phyloP scores from a whole-genome alignment of 2,888 invertebrate genomes.

The Galeruca laticollis region DNA sequence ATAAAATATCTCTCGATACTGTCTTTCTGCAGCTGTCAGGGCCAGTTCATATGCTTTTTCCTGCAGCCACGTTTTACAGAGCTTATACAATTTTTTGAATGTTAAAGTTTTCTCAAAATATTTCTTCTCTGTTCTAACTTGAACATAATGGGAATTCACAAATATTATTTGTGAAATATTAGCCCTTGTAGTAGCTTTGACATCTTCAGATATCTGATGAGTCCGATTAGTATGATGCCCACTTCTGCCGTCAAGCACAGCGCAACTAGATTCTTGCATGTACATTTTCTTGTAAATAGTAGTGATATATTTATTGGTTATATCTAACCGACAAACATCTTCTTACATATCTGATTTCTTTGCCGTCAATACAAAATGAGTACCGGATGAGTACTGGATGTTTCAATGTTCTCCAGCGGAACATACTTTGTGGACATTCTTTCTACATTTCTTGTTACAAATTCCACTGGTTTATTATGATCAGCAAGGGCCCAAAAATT shows the following conservation, averaged over 20 bases:
- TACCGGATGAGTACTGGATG: constrained; percentile 27
- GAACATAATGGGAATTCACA: not conserved
- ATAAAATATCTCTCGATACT: constrained; percentile 8
- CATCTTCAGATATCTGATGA: constrained; percentile 15
- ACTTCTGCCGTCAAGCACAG: not conserved
- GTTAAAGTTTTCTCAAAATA: too few species aligned
- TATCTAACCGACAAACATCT: constrained; percentile 27
- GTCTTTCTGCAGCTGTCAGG: too few species aligned
- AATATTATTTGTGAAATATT: constrained; percentile 15
- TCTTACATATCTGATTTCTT: constrained; percentile 25
- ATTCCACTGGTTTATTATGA: constrained; percentile 24
- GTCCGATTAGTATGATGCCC: constrained; percentile 20
- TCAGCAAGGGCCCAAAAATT: constrained; percentile 25
- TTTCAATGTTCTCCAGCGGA: constrained; percentile 16
- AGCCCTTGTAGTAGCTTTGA: constrained; percentile 17
- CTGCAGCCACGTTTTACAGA: too few species aligned
- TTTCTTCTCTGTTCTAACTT: too few species aligned
- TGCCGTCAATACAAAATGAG: constrained; percentile 15
- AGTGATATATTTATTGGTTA: constrained; percentile 28
- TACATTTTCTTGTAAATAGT: constrained; percentile 22
- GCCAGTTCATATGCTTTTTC: too few species aligned
- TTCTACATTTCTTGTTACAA: constrained; percentile 22
- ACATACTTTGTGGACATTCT: constrained; percentile 22
- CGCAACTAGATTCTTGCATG: not conserved
- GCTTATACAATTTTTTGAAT: too few species aligned